Evolutionary conservation across 2,888 invertebrate species (phyloP), one percentile per base, ranked within the genome.

Genomic region (Drosophila setosimentum): DNA sequence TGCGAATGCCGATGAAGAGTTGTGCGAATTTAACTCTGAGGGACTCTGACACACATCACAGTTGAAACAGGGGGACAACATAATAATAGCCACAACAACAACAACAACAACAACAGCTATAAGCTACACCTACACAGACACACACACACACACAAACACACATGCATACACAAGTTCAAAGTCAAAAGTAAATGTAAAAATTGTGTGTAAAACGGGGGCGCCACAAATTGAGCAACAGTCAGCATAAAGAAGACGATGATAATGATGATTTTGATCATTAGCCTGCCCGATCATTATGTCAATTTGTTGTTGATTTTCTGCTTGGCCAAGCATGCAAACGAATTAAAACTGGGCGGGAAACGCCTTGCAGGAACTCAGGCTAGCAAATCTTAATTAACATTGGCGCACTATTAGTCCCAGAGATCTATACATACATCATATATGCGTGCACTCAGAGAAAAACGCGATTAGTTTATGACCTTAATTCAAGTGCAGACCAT

Each of bases 271-370:
- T 55, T 75, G 68, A 77, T 72, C 62, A 69, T 73, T 66, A 76
- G 33, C 62, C 50, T 45, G 64, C n/a, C 37, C 51, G 73, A 83
- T 83, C 87, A 87, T 83, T 69, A 86, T 89, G 84, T 76, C 79
- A 79, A 89, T 89, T 80, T 80, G 69, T 73, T 80, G 58, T 83
- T 86, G 68, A 71, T 81, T 85, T 88, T 90, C 86, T 74, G 87
- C 90, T 86, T 73, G 68, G 67, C 90, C 73, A 78, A 86, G 87
- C 87, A 87, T 87, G 87, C 87, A 88, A 87, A 89, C 80, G 70
- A 87, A 87, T 89, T 84, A 82, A 87, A 82, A 71, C 71, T 68
- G 67, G 73, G 79, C 21, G 33, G 45, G 33, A 32, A 82, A 68
- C 72, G 72, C 69, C 72, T 59, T 67, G 66, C 76, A 70, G 75